phyloP scores from a whole-genome alignment of 92 coral and sea anemone species.

The Ricordea florida region DNA sequence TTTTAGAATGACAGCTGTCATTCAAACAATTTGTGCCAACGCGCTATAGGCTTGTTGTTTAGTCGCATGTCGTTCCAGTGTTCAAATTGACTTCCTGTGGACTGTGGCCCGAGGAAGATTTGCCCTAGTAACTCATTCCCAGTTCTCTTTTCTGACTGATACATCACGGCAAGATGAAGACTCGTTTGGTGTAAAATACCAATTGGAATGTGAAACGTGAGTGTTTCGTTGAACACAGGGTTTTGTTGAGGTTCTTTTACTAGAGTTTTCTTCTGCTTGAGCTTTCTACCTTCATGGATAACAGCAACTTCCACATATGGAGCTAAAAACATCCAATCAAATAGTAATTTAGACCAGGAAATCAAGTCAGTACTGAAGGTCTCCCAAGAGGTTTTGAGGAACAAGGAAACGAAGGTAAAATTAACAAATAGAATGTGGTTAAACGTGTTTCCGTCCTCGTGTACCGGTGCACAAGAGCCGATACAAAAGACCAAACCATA shows the following conservation, averaged over 20 bases:
- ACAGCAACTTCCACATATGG: conserved; percentile 78
- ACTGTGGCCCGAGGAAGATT: conserved; percentile 85
- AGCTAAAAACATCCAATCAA: conserved; percentile 29
- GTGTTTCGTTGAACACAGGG: conserved; percentile 89
- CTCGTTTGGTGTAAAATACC: conserved; percentile 92
- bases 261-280: conserved; percentile 74
- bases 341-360: not conserved
- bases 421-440: too few species aligned
- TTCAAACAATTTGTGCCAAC: conserved; percentile 90
- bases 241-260: conserved; percentile 51
- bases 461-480: too few species aligned
- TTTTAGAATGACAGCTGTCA: too few species aligned
- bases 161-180: conserved; percentile 66
- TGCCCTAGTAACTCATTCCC: conserved; percentile 75
- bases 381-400: too few species aligned
- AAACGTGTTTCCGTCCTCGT: too few species aligned
- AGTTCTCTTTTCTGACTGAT: conserved; percentile 35
- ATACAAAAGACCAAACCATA: too few species aligned
- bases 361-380: not conserved
- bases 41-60: conserved; percentile 87
- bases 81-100: conserved; percentile 90
- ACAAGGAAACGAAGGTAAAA: too few species aligned
- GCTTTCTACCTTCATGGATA: conserved; percentile 64
- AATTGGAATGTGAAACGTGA: conserved; percentile 87
- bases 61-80: conserved; percentile 97